These are phyloP conservation scores for Lagopus leucura DNA, from an alignment of 2,113 vertebrate species.

Conservation along the genomic window DNA sequence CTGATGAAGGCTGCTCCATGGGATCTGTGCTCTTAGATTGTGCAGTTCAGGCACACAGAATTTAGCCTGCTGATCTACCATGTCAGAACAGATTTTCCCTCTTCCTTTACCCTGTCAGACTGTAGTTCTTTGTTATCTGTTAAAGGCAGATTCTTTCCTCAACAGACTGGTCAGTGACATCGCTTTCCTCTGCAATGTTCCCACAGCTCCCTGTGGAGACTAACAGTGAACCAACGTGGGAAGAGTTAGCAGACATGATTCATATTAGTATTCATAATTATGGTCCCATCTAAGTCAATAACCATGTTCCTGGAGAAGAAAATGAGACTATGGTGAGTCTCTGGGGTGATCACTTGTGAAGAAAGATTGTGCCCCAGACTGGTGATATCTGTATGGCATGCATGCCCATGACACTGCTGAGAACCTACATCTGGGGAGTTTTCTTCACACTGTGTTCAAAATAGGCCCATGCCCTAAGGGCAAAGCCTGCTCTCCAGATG, in stretches of 20 bases:
- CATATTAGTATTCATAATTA: not conserved
- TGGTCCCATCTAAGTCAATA: not conserved
- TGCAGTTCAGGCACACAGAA: not conserved
- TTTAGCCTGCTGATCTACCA: not conserved
- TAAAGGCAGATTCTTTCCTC: not conserved
- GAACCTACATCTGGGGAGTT: not conserved
- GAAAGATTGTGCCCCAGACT: rapidly evolving
- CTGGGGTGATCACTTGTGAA: not conserved
- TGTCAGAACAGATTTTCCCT: not conserved
- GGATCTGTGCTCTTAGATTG: not conserved
- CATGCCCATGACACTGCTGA: not conserved
- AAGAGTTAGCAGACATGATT: not conserved
- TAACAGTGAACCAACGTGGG: not conserved
- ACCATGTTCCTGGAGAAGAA: not conserved
- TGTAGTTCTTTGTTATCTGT: not conserved
- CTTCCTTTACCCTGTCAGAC: not conserved
- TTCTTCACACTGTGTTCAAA: not conserved
- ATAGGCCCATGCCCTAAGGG: not conserved
- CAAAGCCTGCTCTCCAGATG: constrained; percentile 27
- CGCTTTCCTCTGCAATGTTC: not conserved
- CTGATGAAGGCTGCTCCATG: not conserved
- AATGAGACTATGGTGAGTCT: not conserved
- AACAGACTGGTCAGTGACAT: not conserved
- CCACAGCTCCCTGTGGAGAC: not conserved
- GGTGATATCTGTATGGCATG: not conserved